These are phyloP conservation scores for Mus spretus DNA, from an alignment of 2,797 vertebrate genomes.

Conservation along the genomic window DNA sequence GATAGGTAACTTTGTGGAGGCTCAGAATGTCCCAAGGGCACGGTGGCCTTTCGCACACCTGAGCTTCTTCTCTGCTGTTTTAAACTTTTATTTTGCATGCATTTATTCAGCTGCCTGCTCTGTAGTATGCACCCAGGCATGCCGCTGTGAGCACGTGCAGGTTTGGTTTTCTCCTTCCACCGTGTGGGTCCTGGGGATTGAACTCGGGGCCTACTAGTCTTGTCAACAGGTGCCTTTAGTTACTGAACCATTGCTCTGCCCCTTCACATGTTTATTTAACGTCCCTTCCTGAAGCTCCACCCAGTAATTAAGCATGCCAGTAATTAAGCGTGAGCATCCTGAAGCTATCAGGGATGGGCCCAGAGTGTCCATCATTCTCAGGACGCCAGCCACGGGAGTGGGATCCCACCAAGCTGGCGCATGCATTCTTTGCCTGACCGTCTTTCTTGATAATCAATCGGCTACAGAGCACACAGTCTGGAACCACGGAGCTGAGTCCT, in stretches of 20 bases:
- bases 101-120: not conserved
- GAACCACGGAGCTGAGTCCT: not conserved
- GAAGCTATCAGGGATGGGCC: rapidly evolving
- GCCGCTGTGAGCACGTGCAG: no score
- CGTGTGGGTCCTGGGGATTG: not conserved
- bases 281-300: not conserved
- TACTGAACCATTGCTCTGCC: not conserved
- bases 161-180: not conserved
- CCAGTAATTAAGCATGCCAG: rapidly evolving
- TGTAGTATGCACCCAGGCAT: no score
- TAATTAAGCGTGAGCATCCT: rapidly evolving
- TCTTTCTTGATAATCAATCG: not conserved
- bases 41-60: rapidly evolving
- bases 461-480: rapidly evolving
- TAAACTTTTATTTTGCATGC: not conserved
- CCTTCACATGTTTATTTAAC: not conserved
- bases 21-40: not conserved
- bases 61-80: not conserved
- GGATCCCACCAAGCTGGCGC: rapidly evolving
- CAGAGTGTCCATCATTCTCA: not conserved
- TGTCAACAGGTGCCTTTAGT: not conserved
- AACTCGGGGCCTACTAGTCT: not conserved
- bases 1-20: rapidly evolving
- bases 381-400: rapidly evolving
- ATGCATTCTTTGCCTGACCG: not conserved